Base-by-base conservation (phyloP, 2,113 vertebrate genomes). In the Aptenodytes patagonicus region DNA sequence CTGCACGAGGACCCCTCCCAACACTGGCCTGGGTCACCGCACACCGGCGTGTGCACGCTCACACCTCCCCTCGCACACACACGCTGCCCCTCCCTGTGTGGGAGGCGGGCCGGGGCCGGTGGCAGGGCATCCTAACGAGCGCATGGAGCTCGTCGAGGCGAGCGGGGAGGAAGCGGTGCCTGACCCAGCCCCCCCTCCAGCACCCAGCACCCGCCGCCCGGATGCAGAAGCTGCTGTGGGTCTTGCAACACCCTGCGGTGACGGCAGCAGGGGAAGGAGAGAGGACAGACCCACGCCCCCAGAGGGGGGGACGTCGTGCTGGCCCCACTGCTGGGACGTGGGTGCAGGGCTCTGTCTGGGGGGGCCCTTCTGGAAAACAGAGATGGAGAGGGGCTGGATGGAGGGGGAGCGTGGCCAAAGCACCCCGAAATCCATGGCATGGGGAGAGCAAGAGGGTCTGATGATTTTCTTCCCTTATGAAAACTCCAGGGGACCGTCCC, bases 291-390 rank as follows among this genome's bases (percentile, higher is more conserved):
- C 4, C 17, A 17, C n/a, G 8, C 3, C 46, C 11, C 4, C 11
- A 3, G 20, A 42, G 42, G 42, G 42, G 42, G 42, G 42, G 42
- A 42, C 34, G 6, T 0, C 0, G n/a, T 0, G 0, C 38, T 40
- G 69, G 46, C 49, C 54, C 32, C 64, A 13, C 8, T 0, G 5
- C 36, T 6, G 54, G 54, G 36, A 20, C 1, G 3, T 3, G 51
- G 52, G 52, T 11, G 25, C 24, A 8, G 44, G 44, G 51, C 25
- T 55, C 54, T 22, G 31, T 3, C n/a, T 9, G 24, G n/a, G 21
- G 24, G 31, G 12, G 1, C 3, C 21, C n/a, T 47, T 42, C 49
- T 13, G 71, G 55, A 31, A 29, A 68, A 36, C 8, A 25, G 17
- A 52, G 46, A 2, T 68, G 68, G 44, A 10, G 38, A 36, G 57